Evolutionary conservation across 2,113 vertebrate genomes (phyloP), one percentile per base, ranked within the genome.

Genomic region (Lophochroa leadbeateri): DNA sequence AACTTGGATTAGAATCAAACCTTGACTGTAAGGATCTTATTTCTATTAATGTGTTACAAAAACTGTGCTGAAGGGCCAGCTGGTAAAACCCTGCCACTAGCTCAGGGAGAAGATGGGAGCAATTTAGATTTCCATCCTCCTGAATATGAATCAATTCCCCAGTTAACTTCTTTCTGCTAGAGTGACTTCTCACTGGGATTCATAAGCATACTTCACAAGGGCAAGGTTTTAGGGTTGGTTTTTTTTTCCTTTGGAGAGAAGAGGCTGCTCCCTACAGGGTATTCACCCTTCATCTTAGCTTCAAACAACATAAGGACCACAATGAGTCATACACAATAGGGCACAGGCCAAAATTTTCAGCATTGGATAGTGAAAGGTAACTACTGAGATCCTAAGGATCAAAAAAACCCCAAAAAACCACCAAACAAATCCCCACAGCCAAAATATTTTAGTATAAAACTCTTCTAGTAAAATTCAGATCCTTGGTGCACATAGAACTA

Each of bases 381-480:
- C 28, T 55, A 27, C 47, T 43, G 52, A 69, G 15, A 49, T 63
- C 31, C 24, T 43, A 68, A 77, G 13, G 20, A 50, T 39, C 9
- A 2, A 10, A 14, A 44, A 44, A 20, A 2, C 3, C 3, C 4
- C 5, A 4, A 7, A 61, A 71, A 7, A n/a, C 9, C 33, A 41
- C 41, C 13, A 75, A 25, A 9, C 7, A 80, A 41, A 3, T 2
- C 3, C 18, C 31, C 6, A 3, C 17, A 23, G 19, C 14, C 10
- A 5, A 33, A 27, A 19, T 41, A 28, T 78, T 82, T 80, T 46
- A 31, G 13, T 33, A 25, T 18, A 46, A 55, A 72, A 6, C 10
- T 6, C 13, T 11, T 8, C 9, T 8, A 23, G 6, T 11, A 63
- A 35, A 53, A 65, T 39, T 31, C 28, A n/a, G 35, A 10, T 60